phyloP scores from a whole-genome alignment of 2,113 vertebrate genomes.

The Lepidothrix coronata region DNA sequence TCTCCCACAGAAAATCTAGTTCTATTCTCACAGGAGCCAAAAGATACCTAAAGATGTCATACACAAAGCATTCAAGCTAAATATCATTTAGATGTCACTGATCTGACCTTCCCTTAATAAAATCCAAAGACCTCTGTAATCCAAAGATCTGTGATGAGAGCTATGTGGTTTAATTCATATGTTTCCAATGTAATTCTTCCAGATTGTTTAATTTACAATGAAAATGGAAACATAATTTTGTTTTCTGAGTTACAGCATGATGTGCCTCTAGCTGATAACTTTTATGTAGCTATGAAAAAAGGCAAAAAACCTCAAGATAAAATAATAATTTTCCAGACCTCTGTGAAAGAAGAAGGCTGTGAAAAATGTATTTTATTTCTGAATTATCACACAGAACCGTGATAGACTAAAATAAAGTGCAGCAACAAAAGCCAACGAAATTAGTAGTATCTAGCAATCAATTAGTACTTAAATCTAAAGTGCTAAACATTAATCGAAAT shows the following conservation, averaged over 20 bases:
- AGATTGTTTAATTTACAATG: not conserved
- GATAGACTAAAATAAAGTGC: not conserved
- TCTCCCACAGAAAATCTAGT: not conserved
- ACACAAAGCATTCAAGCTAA: not conserved
- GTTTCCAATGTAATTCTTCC: not conserved
- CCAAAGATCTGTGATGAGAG: not conserved
- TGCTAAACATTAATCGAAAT: not conserved
- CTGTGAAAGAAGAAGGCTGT: not conserved
- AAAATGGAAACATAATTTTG: slow-evolving; percentile 8
- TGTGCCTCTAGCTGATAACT: not conserved
- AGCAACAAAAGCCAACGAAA: not conserved
- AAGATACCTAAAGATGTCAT: not conserved
- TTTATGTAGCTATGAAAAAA: not conserved
- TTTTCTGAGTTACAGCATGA: not conserved
- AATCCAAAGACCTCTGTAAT: not conserved
- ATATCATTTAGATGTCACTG: not conserved
- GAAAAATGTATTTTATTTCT: not conserved
- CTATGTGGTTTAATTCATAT: not conserved
- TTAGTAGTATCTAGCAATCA: not conserved
- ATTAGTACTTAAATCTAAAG: not conserved
- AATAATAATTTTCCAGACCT: not conserved
- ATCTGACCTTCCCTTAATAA: not conserved
- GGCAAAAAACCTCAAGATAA: not conserved
- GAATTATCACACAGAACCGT: not conserved
- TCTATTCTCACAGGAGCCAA: not conserved